Percentiles rank a stretch among this genome's conserved stretches.
phyloP scores from a whole-genome alignment of 2,797 vertebrate species.

The Rachycentron canadum region DNA sequence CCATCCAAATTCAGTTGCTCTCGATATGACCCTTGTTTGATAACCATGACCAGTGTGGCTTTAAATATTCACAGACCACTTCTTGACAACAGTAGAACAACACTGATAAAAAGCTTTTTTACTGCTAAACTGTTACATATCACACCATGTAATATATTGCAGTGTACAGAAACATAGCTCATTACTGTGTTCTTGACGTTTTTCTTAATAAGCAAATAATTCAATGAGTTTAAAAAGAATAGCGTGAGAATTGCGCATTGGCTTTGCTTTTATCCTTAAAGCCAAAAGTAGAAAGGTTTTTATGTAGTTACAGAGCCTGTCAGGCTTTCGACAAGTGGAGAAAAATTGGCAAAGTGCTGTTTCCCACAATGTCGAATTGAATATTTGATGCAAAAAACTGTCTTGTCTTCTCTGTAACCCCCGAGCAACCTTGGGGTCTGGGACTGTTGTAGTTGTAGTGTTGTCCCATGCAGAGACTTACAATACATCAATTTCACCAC shows the following conservation, averaged over 20 bases:
- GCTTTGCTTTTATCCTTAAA: not conserved
- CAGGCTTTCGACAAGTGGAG: not conserved
- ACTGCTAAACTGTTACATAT: not conserved
- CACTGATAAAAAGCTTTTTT: not conserved
- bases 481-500: constrained; percentile 13
- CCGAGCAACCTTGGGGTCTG: constrained; percentile 31
- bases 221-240: constrained; percentile 9
- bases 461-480: constrained; percentile 30
- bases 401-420: constrained; percentile 23
- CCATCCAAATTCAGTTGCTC: no score
- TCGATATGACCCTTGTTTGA: no score
- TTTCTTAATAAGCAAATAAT: constrained; percentile 7
- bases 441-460: constrained; percentile 13
- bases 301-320: constrained; percentile 1
- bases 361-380: constrained; percentile 27
- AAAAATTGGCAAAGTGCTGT: constrained; percentile 14
- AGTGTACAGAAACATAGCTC: not conserved
- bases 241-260: not conserved
- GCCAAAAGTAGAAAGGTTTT: constrained; percentile 7
- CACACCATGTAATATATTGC: not conserved
- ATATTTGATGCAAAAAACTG: constrained; percentile 46
- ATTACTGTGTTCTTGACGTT: not conserved
- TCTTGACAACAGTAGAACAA: not conserved
- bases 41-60: no score
- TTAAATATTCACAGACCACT: not conserved